phyloP scores from a whole-genome alignment of 2,888 invertebrate genomes.

The Cancer borealis region DNA sequence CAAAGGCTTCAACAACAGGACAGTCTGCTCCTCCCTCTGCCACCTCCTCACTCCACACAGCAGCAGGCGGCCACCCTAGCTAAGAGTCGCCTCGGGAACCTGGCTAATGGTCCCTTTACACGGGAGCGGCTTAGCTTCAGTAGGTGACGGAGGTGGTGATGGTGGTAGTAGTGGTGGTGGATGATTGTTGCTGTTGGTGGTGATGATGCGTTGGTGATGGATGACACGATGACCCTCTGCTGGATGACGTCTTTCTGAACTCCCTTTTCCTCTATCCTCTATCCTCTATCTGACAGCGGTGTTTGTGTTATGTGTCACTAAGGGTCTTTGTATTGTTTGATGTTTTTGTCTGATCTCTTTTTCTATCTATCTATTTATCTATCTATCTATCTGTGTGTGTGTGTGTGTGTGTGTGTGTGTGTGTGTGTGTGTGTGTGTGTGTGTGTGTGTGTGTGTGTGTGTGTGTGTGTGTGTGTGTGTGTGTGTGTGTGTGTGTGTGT shows the following conservation, averaged over 20 bases:
- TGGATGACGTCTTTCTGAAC: too few species aligned
- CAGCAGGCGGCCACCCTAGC: neutral
- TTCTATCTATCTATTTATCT: too few species aligned
- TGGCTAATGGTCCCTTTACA: conserved; percentile 33
- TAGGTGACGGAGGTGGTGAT: neutral
- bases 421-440: too few species aligned
- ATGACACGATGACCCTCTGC: neutral
- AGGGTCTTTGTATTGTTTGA: too few species aligned
- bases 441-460: too few species aligned
- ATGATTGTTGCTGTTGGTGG: neutral
- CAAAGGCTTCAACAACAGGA: neutral
- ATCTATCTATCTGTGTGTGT: too few species aligned
- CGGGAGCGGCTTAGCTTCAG: conserved; percentile 8
- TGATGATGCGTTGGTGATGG: neutral
- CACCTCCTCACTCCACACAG: neutral
- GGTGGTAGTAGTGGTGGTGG: neutral
- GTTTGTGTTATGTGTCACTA: too few species aligned
- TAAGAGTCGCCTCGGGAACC: conserved; percentile 5
- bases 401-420: too few species aligned
- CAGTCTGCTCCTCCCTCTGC: neutral
- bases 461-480: too few species aligned
- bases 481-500: neutral
- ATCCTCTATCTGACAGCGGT: too few species aligned
- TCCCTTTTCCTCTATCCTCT: too few species aligned
- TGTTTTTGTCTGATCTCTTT: too few species aligned